Conservation (phyloP, 2,113 vertebrate species). For the Onychostoma macrolepis region DNA sequence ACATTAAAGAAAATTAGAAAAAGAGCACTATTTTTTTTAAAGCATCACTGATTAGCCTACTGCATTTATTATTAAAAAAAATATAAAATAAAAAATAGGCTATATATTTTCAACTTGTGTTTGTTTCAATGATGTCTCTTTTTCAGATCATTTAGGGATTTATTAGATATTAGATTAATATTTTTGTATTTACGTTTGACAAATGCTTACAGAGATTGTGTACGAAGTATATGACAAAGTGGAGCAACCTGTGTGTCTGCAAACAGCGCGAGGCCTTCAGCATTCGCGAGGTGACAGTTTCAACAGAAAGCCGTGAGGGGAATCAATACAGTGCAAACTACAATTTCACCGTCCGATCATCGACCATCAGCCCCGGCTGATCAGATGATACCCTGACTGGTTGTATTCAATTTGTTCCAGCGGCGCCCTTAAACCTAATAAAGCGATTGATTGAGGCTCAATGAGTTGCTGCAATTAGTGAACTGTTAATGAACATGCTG, state of each 20-base stretch:
- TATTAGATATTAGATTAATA: neutral
- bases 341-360: constrained; percentile 73
- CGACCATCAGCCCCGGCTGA: constrained; percentile 74
- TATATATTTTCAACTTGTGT: neutral
- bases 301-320: constrained; percentile 60
- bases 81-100: no score
- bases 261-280: constrained; percentile 53
- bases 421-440: constrained; percentile 78
- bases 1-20: neutral
- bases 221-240: neutral
- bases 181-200: neutral
- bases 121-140: neutral
- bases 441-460: constrained; percentile 87
- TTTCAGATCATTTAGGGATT: neutral
- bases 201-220: neutral
- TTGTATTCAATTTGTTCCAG: constrained; percentile 83
- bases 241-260: neutral
- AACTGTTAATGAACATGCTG: constrained; percentile 84
- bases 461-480: constrained; percentile 85
- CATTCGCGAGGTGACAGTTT: constrained; percentile 70
- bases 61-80: no score
- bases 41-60: neutral
- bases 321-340: constrained; percentile 69
- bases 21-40: neutral
- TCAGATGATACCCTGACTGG: constrained; percentile 78